Percentiles rank a stretch among this genome's conserved stretches.
Conservation (phyloP, 2,797 vertebrate genomes). For the Furcifer pardalis region DNA sequence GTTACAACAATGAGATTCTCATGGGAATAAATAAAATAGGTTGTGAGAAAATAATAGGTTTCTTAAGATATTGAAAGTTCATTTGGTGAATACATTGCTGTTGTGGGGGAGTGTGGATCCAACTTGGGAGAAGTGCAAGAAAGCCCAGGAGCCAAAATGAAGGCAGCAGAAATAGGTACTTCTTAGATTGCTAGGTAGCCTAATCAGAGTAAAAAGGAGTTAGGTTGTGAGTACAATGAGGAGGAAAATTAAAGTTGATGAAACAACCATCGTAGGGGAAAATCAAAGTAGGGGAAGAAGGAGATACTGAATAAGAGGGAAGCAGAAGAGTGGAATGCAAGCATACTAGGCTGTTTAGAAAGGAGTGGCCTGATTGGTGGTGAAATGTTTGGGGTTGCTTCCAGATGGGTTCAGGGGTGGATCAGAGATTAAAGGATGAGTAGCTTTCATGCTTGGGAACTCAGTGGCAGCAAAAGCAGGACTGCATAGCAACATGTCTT, state of each 20-base stretch:
- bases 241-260: neutral
- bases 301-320: neutral
- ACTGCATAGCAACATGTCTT: neutral
- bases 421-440: neutral
- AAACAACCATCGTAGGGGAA: too few species aligned
- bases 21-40: conserved; percentile 29
- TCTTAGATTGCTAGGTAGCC: neutral
- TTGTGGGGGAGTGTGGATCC: neutral
- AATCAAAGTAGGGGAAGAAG: neutral
- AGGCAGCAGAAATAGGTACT: neutral
- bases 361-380: neutral
- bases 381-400: neutral
- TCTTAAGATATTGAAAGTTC: conserved; percentile 18
- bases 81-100: neutral
- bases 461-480: neutral
- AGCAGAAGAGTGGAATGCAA: neutral
- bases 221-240: neutral
- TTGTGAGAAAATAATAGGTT: neutral
- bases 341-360: neutral
- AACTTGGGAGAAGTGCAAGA: neutral
- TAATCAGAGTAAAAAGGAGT: neutral
- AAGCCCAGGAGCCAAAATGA: neutral
- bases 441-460: neutral
- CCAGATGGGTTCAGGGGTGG: neutral
- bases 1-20: conserved; percentile 28